Evolutionary conservation across 92 coral and sea anemone genomes (phyloP).

Genomic region (Nematostella vectensis): DNA sequence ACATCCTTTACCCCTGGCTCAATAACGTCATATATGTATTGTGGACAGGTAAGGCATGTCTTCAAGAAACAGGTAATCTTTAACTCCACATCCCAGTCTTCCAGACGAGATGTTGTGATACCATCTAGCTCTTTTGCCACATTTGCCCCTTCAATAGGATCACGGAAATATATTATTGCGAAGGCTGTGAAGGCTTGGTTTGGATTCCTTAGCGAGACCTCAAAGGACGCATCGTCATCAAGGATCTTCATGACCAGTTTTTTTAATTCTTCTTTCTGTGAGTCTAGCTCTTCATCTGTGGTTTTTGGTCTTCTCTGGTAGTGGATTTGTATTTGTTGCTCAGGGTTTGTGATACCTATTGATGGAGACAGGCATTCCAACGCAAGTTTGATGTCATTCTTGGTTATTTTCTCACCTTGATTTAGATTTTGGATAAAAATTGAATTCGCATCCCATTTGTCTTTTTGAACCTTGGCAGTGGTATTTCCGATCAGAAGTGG

Average conservation of each 20-base stretch:
- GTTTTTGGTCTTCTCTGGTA: constrained; percentile 17
- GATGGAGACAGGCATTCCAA: constrained; percentile 19
- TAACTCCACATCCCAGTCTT: constrained; percentile 11
- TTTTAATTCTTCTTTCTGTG: constrained; percentile 8
- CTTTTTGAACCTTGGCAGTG: constrained; percentile 7
- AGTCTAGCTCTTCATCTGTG: background rate
- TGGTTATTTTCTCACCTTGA: constrained; percentile 8
- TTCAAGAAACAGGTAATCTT: constrained; percentile 19
- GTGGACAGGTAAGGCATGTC: constrained; percentile 21
- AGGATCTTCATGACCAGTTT: background rate
- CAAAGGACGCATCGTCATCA: background rate
- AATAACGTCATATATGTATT: constrained; percentile 24
- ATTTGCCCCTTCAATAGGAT: constrained; percentile 28
- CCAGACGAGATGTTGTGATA: constrained; percentile 3
- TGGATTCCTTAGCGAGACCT: background rate
- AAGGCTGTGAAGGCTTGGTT: background rate
- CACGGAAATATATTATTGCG: constrained; percentile 24
- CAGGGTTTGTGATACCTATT: constrained; percentile 4
- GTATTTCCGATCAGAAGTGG: constrained; percentile 2
- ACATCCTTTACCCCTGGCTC: no score
- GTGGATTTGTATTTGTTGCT: constrained; percentile 13
- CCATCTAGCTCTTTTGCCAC: constrained; percentile 20
- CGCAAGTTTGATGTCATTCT: constrained; percentile 28
- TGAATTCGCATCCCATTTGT: constrained; percentile 8
- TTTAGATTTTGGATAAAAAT: constrained; percentile 24